phyloP scores from a whole-genome alignment of 2,113 vertebrate genomes.

The Syngnathus typhle region DNA sequence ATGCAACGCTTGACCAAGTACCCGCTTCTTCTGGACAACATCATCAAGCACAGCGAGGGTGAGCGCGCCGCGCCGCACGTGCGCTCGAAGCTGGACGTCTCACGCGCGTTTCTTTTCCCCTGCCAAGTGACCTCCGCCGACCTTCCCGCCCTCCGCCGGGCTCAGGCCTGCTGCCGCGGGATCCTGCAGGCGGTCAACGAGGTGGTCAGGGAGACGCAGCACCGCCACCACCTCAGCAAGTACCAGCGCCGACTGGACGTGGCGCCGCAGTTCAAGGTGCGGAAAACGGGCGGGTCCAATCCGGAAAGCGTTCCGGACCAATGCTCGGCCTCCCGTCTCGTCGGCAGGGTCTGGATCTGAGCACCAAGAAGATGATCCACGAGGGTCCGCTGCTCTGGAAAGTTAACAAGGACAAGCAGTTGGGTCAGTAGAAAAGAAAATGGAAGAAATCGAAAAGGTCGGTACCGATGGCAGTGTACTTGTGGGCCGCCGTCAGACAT shows the following conservation, averaged over 20 bases:
- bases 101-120: constrained; percentile 23
- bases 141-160: constrained; percentile 74
- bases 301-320: background rate
- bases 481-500: constrained; percentile 70
- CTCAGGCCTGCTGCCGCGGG: constrained; percentile 80
- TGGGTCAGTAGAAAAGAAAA: constrained; percentile 68
- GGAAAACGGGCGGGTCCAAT: background rate
- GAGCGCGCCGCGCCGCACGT: background rate
- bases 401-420: constrained; percentile 85
- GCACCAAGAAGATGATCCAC: constrained; percentile 85
- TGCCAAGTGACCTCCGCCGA: constrained; percentile 69
- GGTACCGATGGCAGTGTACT: background rate
- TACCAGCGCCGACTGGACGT: constrained; percentile 88
- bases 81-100: background rate
- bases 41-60: constrained; percentile 86
- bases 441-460: too few species aligned
- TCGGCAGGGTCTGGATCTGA: constrained; percentile 83
- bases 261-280: constrained; percentile 83
- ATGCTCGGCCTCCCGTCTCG: background rate
- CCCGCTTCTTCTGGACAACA: constrained; percentile 85
- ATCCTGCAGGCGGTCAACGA: constrained; percentile 85
- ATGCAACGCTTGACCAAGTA: constrained; percentile 96
- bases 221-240: constrained; percentile 76
- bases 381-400: constrained; percentile 87
- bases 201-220: constrained; percentile 79